These are phyloP conservation scores for Peromyscus californicus DNA, from an alignment of 2,113 vertebrate genomes.

Conservation along the genomic window DNA sequence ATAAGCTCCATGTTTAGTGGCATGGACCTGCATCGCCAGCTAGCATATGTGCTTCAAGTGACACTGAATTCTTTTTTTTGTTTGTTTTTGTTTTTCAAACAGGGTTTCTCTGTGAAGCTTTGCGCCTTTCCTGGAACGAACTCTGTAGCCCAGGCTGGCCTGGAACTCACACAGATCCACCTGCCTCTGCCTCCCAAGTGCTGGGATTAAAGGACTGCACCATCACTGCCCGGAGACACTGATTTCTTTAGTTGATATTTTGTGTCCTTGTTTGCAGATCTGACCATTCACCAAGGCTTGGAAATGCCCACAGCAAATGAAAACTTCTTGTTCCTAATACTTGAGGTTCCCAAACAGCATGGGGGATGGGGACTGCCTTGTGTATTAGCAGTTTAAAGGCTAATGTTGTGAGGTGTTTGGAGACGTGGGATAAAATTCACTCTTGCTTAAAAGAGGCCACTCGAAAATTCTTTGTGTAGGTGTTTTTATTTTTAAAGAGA, in stretches of 20 bases:
- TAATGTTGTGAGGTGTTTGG: neutral
- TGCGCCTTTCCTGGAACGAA: no score
- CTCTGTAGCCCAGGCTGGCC: no score
- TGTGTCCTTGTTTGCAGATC: neutral
- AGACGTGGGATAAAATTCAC: neutral
- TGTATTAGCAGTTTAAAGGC: neutral
- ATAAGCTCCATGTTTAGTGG: neutral
- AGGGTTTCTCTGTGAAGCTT: no score
- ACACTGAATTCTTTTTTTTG: neutral
- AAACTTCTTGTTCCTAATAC: neutral
- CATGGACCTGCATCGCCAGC: rapidly evolving
- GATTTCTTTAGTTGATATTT: neutral
- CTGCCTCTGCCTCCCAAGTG: no score
- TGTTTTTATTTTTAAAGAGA: conserved; percentile 39
- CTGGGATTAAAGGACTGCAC: no score
- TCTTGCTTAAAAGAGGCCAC: conserved; percentile 6
- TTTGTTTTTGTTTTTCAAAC: no score
- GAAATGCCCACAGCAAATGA: neutral
- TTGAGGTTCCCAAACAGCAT: neutral
- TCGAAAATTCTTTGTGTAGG: neutral
- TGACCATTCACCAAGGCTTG: neutral
- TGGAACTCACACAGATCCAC: no score
- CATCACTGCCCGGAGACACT: neutral
- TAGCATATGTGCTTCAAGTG: neutral
- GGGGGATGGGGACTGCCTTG: neutral